phyloP scores from a whole-genome alignment of 2,113 vertebrate species.

The Nyctereutes procyonoides region DNA sequence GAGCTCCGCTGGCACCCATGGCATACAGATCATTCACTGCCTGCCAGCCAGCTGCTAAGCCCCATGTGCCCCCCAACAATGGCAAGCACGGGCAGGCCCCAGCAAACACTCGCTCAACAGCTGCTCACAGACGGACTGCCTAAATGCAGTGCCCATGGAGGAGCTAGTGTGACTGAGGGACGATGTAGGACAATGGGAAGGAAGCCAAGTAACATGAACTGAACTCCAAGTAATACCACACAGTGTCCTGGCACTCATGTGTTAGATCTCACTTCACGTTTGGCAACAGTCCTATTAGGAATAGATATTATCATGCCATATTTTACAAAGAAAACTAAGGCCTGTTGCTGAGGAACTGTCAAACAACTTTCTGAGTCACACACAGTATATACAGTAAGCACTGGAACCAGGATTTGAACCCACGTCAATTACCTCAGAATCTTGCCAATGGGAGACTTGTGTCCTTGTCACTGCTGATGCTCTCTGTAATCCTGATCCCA shows the following conservation, averaged over 20 bases:
- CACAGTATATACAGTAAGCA: background rate
- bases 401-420: background rate
- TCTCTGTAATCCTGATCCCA: background rate
- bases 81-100: background rate
- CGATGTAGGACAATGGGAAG: background rate
- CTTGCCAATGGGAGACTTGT: background rate
- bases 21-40: fast-evolving
- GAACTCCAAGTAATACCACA: background rate
- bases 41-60: background rate
- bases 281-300: background rate
- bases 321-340: constrained; percentile 17
- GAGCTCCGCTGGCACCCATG: background rate
- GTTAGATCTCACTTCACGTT: background rate
- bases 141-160: background rate
- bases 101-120: background rate
- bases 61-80: background rate
- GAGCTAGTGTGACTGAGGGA: background rate
- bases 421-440: background rate
- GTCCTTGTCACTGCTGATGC: background rate
- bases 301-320: background rate
- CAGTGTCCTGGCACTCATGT: background rate
- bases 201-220: background rate
- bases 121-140: background rate
- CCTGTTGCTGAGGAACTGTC: background rate
- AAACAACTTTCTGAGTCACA: background rate